A percentile compares a stretch with the other conserved stretches of the same genome.
Evolutionary conservation across 2,888 invertebrate genomes (phyloP).

Genomic region (Andrena haemorrhoa): DNA sequence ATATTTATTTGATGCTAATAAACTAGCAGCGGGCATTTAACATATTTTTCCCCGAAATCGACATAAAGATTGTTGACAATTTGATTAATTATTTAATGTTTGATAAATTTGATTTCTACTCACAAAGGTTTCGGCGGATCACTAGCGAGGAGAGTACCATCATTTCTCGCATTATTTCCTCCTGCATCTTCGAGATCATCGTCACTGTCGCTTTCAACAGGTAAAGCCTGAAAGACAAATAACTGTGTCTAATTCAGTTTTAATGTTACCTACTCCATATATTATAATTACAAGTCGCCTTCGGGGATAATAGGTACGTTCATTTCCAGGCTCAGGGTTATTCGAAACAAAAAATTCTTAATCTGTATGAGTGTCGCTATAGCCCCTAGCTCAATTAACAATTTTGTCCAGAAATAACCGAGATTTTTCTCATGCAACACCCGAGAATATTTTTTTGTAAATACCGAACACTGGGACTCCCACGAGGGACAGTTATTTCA

Average conservation of each 20-base stretch:
- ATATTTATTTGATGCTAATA: background rate
- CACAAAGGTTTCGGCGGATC: constrained; percentile 98
- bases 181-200: constrained; percentile 94
- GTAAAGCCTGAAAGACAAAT: constrained; percentile 77
- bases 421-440: too few species aligned
- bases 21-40: background rate
- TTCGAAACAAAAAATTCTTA: too few species aligned
- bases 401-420: too few species aligned
- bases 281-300: too few species aligned
- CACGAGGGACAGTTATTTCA: too few species aligned
- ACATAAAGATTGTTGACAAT: background rate
- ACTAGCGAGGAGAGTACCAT: constrained; percentile 97
- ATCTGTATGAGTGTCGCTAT: too few species aligned
- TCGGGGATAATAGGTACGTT: too few species aligned
- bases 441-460: too few species aligned
- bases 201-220: constrained; percentile 87
- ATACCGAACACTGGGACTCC: too few species aligned
- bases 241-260: background rate
- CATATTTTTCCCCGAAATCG: background rate
- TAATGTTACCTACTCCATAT: background rate
- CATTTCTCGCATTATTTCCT: constrained; percentile 93
- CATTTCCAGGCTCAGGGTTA: too few species aligned
- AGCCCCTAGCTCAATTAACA: too few species aligned
- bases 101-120: constrained; percentile 84
- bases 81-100: constrained; percentile 2